Conservation (phyloP, 2,113 vertebrate species). For the Anser cygnoides region DNA sequence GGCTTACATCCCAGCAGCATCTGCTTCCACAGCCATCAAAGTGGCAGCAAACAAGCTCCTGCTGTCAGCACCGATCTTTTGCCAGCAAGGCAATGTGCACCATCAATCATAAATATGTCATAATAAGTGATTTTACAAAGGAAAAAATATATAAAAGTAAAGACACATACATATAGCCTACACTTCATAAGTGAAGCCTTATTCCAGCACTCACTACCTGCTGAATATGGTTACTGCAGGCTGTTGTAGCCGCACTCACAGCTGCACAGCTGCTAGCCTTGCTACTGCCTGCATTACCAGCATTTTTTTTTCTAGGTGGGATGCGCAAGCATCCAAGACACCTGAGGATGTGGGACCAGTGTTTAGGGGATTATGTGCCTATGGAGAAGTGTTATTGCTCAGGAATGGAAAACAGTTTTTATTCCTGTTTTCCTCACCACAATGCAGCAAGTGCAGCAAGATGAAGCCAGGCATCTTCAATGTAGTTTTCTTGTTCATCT, state of each 20-base stretch:
- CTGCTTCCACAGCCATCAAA: background rate
- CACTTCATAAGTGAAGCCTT: background rate
- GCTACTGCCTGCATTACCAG: background rate
- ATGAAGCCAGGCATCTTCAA: background rate
- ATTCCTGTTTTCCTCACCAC: background rate
- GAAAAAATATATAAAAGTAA: background rate
- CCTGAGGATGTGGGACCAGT: background rate
- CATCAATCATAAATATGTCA: background rate
- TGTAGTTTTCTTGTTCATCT: background rate
- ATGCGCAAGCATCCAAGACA: background rate
- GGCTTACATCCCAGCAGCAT: background rate
- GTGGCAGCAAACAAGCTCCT: background rate
- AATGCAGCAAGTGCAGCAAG: background rate
- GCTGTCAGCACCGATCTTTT: background rate
- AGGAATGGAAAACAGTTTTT: background rate
- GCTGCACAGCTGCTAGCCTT: background rate
- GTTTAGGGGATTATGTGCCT: background rate
- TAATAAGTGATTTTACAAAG: background rate
- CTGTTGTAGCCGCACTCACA: background rate
- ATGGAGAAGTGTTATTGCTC: background rate
- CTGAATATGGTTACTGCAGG: conserved; percentile 13
- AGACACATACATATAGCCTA: background rate
- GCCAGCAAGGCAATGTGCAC: too few relatives aligned
- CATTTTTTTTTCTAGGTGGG: background rate
- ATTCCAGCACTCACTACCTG: background rate